phyloP scores from a whole-genome alignment of 2,113 vertebrate genomes.

The zebrafish (Danio rerio) region GRCz12tu NC_133198.1:2970501-2971000 shows the following conservation, averaged over 20 bases:
- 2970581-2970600: slow-evolving; percentile 76
- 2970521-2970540: slow-evolving; percentile 88
- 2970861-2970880: slow-evolving; percentile 75
- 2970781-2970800: slow-evolving; percentile 81
- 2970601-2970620: slow-evolving; percentile 78
- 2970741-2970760: slow-evolving; percentile 87
- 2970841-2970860: slow-evolving; percentile 74
- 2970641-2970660: slow-evolving; percentile 56
- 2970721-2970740: slow-evolving; percentile 92
- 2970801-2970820: slow-evolving; percentile 79
- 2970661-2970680: slow-evolving; percentile 60
- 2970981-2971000: slow-evolving; percentile 60
- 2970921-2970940: slow-evolving; percentile 82
- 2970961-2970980: slow-evolving; percentile 76
- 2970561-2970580: slow-evolving; percentile 88
- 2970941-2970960: slow-evolving; percentile 85
- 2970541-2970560: slow-evolving; percentile 80
- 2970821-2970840: slow-evolving; percentile 68
- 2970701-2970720: slow-evolving; percentile 93
- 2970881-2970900: slow-evolving; percentile 68
- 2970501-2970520: slow-evolving; percentile 80
- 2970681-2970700: slow-evolving; percentile 86
- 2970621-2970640: slow-evolving; percentile 54
- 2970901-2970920: slow-evolving; percentile 76
- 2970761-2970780: slow-evolving; percentile 64